Evolutionary conservation across 2,797 vertebrate species (phyloP).

Genomic region (Peromyscus aztecus): DNA sequence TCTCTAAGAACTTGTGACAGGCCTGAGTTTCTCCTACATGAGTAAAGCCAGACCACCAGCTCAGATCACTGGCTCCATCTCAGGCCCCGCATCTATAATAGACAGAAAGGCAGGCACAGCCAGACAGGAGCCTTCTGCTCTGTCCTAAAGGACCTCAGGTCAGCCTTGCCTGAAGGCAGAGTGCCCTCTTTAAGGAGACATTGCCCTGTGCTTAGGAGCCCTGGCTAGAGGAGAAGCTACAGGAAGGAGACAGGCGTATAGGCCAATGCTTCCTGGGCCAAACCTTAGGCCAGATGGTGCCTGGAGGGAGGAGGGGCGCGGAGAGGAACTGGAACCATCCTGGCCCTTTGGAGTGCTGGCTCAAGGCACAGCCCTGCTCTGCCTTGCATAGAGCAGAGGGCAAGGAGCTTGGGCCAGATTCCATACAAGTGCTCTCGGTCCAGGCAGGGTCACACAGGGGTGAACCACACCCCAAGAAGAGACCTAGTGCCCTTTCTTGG

Average conservation of each 20-base stretch:
- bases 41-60: not conserved
- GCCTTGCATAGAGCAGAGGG: not conserved
- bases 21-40: not conserved
- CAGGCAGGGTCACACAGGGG: not conserved
- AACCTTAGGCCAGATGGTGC: slow-evolving; percentile 64
- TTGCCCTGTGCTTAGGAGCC: not conserved
- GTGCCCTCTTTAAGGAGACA: not conserved
- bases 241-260: slow-evolving; percentile 5
- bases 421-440: not conserved
- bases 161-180: not conserved
- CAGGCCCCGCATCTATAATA: not conserved
- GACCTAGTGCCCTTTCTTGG: not conserved
- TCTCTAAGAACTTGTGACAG: not conserved
- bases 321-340: slow-evolving; percentile 20
- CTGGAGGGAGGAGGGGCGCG: not conserved
- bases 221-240: not conserved
- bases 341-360: not conserved
- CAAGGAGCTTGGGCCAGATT: not conserved
- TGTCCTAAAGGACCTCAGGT: not conserved
- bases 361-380: not conserved
- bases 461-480: not conserved
- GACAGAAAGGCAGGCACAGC: not conserved
- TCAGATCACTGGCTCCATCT: not conserved
- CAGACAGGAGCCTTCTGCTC: not conserved
- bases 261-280: slow-evolving; percentile 36